phyloP scores from a whole-genome alignment of 2,888 invertebrate species.

The Chaitophorus viminalis region DNA sequence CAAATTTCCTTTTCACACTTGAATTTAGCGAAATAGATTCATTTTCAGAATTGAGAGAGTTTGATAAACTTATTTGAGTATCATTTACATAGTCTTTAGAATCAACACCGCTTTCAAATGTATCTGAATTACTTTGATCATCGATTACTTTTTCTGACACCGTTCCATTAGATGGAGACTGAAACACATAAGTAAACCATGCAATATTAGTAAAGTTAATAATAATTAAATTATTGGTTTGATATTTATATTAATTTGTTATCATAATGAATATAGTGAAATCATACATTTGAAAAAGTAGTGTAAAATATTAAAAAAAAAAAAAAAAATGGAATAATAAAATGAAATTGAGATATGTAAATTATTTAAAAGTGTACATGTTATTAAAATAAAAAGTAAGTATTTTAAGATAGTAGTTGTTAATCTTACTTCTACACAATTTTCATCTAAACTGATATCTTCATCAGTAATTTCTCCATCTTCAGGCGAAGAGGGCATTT shows the following conservation, averaged over 20 bases:
- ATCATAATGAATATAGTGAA: no score
- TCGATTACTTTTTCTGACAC: not conserved
- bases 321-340: no score
- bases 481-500: slow-evolving; percentile 31
- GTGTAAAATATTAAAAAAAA: no score
- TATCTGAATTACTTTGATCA: not conserved
- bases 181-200: not conserved
- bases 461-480: slow-evolving; percentile 55
- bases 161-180: not conserved
- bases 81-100: not conserved
- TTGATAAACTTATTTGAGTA: not conserved
- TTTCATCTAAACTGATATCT: not conserved
- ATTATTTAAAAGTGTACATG: no score
- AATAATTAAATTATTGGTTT: not conserved
- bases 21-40: not conserved
- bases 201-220: not conserved
- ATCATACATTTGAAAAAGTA: no score
- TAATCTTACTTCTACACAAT: not conserved
- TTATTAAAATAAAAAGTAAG: not conserved
- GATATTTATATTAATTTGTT: no score
- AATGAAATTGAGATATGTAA: no score
- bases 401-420: not conserved
- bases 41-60: not conserved
- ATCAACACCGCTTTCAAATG: not conserved
- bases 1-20: slow-evolving; percentile 23